phyloP scores from a whole-genome alignment of 2,888 invertebrate species.

The Harpalus rufipes region DNA sequence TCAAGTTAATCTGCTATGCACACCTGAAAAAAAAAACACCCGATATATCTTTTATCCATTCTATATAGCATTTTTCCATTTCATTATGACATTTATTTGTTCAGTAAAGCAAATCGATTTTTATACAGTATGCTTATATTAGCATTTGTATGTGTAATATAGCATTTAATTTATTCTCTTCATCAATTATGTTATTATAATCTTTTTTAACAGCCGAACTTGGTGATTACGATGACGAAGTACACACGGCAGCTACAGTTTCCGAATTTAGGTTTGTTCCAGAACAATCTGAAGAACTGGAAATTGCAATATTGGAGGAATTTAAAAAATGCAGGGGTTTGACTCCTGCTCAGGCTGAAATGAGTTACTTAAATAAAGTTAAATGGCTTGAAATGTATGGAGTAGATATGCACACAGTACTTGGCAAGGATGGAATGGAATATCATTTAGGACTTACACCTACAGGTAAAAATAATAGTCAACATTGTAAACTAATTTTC shows the following conservation, averaged over 20 bases:
- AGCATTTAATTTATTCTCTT: not conserved
- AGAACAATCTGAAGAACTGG: constrained; percentile 97
- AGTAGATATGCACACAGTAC: constrained; percentile 98
- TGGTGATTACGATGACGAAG: constrained; percentile 95
- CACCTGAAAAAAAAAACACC: too few relatives aligned
- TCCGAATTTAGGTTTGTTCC: constrained; percentile 99
- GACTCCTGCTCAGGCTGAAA: constrained; percentile 97
- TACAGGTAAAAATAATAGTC: too few relatives aligned
- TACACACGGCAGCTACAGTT: constrained; percentile 97
- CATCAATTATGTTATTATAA: constrained; percentile 66
- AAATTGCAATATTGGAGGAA: constrained; percentile 94
- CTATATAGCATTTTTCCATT: too few relatives aligned
- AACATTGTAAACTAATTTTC: too few relatives aligned
- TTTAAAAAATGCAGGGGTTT: constrained; percentile 92
- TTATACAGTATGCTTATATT: too few relatives aligned
- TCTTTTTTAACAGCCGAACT: constrained; percentile 87
- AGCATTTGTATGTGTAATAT: not conserved
- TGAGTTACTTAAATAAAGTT: constrained; percentile 93
- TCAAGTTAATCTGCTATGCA: too few relatives aligned
- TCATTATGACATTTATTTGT: too few relatives aligned
- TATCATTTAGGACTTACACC: constrained; percentile 98
- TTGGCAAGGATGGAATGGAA: constrained; percentile 97
- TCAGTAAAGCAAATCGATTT: too few relatives aligned
- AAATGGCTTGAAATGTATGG: constrained; percentile 99
- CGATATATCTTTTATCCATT: too few relatives aligned